Conservation (phyloP, 2,888 invertebrate genomes). For the Hemistola chrysoprasaria region DNA sequence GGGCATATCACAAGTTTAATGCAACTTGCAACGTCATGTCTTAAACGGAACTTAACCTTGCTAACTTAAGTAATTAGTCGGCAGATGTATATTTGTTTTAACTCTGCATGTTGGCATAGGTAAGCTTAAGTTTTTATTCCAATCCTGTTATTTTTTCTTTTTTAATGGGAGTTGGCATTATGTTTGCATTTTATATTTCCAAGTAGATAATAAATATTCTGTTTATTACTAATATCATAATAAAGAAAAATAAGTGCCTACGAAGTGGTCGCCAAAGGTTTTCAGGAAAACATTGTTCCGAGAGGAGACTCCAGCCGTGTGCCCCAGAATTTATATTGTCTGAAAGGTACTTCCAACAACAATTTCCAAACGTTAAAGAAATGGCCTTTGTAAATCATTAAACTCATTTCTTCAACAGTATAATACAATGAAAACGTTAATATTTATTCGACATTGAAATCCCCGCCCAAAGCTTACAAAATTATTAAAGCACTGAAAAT, state of each 20-base stretch:
- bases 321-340: conserved; percentile 11
- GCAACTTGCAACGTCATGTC: conserved; percentile 49
- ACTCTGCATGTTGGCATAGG: conserved; percentile 21
- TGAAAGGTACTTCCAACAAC: conserved; percentile 12
- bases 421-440: conserved; percentile 31
- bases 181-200: too few relatives aligned
- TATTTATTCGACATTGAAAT: conserved; percentile 27
- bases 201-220: too few relatives aligned
- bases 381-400: conserved; percentile 28
- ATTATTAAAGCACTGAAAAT: conserved; percentile 30
- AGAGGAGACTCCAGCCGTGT: conserved; percentile 9
- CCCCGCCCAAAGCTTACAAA: conserved; percentile 27
- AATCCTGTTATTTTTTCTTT: too few relatives aligned
- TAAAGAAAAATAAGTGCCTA: too few relatives aligned
- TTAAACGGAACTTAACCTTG: conserved; percentile 49
- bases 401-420: conserved; percentile 26
- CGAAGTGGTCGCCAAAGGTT: too few relatives aligned
- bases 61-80: conserved; percentile 52
- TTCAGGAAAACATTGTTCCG: too few relatives aligned
- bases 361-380: conserved; percentile 25
- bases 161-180: too few relatives aligned
- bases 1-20: conserved; percentile 55
- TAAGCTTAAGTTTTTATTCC: conserved; percentile 24
- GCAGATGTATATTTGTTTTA: conserved; percentile 43
- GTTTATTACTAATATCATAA: too few relatives aligned